phyloP scores from a whole-genome alignment of 1,140 invertebrate genomes.

The Temnothorax longispinosus region DNA sequence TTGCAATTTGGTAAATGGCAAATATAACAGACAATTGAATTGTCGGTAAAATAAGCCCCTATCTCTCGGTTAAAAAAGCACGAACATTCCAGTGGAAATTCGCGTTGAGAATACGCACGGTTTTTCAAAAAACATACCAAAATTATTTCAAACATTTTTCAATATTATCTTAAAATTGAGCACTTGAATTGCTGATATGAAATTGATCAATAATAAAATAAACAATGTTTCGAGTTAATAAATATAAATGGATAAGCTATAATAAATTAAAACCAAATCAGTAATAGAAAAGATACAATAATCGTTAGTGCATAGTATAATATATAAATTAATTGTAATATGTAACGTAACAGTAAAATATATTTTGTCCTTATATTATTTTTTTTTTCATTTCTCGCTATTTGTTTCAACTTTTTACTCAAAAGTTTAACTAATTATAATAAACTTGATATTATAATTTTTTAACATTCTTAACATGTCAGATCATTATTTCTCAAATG shows the following conservation, averaged over 20 bases:
- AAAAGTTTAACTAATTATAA: background rate
- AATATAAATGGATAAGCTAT: background rate
- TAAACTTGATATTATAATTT: background rate
- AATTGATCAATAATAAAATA: background rate
- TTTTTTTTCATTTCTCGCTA: too few relatives aligned
- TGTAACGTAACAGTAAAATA: background rate
- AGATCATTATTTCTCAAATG: background rate
- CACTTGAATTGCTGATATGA: background rate
- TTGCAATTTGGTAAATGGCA: constrained; percentile 11
- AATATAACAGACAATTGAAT: background rate
- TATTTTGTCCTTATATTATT: background rate
- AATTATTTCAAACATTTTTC: background rate
- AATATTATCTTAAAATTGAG: background rate
- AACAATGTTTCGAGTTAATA: background rate
- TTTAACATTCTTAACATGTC: background rate
- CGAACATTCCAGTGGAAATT: background rate
- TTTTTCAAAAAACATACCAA: background rate
- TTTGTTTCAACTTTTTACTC: background rate
- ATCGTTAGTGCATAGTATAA: background rate
- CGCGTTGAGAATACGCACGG: background rate
- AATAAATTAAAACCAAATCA: background rate
- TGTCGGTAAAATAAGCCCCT: background rate
- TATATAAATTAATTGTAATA: background rate
- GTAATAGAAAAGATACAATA: background rate
- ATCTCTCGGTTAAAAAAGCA: background rate